Evolutionary conservation across 2,797 vertebrate genomes (phyloP).

Genomic region (Sparidentex hasta): DNA sequence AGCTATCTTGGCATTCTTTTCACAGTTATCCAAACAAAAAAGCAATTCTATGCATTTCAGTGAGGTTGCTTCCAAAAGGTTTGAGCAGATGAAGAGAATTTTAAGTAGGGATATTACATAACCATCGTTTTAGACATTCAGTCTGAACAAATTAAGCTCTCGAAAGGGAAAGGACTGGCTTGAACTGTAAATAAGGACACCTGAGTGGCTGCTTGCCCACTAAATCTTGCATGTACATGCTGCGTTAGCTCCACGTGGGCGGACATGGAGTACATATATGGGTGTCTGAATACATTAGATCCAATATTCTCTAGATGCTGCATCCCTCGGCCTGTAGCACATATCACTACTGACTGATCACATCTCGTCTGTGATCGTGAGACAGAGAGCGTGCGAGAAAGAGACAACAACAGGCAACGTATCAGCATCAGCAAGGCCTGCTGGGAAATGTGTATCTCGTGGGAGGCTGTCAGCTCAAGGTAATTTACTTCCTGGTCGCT

Average conservation of each 20-base stretch:
- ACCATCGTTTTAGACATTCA: background rate
- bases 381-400: slow-evolving; percentile 23
- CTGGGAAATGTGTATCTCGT: slow-evolving; percentile 63
- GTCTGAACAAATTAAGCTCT: background rate
- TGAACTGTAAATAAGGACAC: background rate
- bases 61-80: background rate
- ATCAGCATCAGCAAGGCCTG: slow-evolving; percentile 52
- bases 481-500: slow-evolving; percentile 77
- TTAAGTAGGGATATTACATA: background rate
- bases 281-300: slow-evolving; percentile 38
- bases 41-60: background rate
- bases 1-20: background rate
- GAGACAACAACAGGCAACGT: slow-evolving; percentile 44
- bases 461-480: slow-evolving; percentile 61
- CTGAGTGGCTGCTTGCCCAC: background rate
- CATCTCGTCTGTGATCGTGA: background rate
- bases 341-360: background rate
- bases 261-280: background rate
- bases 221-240: slow-evolving; percentile 34
- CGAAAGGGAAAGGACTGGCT: background rate
- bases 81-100: background rate
- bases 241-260: slow-evolving; percentile 14
- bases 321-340: background rate
- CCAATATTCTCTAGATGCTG: slow-evolving; percentile 8
- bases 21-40: background rate